These are phyloP conservation scores for Thumatha senex DNA, from an alignment of 2,888 invertebrate genomes.

Conservation along the genomic window DNA sequence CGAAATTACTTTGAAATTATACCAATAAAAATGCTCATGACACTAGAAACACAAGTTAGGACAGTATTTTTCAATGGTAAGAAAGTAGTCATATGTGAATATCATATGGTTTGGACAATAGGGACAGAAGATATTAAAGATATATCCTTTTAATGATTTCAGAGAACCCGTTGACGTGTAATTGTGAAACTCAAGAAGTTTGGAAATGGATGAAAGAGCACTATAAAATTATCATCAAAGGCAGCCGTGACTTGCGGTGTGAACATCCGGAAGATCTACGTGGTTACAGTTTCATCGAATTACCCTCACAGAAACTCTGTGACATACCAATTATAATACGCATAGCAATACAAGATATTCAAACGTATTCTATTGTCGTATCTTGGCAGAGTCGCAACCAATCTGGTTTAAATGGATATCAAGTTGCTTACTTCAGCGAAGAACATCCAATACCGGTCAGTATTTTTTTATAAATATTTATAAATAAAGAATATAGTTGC, in stretches of 20 bases:
- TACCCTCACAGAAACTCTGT: slow-evolving; percentile 92
- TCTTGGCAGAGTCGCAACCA: slow-evolving; percentile 96
- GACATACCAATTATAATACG: slow-evolving; percentile 92
- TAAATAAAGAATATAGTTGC: too few species aligned
- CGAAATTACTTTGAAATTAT: slow-evolving; percentile 92
- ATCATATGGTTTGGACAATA: background rate
- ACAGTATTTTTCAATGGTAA: slow-evolving; percentile 92
- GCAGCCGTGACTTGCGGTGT: slow-evolving; percentile 87
- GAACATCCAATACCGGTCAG: slow-evolving; percentile 81
- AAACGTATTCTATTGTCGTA: slow-evolving; percentile 92
- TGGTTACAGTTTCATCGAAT: slow-evolving; percentile 89
- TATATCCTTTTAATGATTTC: slow-evolving; percentile 39
- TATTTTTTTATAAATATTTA: slow-evolving; percentile 22
- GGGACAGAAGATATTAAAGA: background rate
- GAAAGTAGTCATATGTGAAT: slow-evolving; percentile 29
- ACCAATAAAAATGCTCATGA: slow-evolving; percentile 89
- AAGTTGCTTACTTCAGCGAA: slow-evolving; percentile 91
- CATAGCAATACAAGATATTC: slow-evolving; percentile 94
- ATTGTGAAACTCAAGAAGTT: slow-evolving; percentile 94
- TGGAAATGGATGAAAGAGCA: slow-evolving; percentile 97
- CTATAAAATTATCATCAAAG: slow-evolving; percentile 87
- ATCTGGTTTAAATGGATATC: slow-evolving; percentile 92
- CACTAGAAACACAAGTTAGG: slow-evolving; percentile 92
- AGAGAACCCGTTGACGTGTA: slow-evolving; percentile 96
- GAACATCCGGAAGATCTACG: slow-evolving; percentile 92